Evolutionary conservation across 2,797 vertebrate genomes (phyloP).

Genomic region (Oreochromis mossambicus): DNA sequence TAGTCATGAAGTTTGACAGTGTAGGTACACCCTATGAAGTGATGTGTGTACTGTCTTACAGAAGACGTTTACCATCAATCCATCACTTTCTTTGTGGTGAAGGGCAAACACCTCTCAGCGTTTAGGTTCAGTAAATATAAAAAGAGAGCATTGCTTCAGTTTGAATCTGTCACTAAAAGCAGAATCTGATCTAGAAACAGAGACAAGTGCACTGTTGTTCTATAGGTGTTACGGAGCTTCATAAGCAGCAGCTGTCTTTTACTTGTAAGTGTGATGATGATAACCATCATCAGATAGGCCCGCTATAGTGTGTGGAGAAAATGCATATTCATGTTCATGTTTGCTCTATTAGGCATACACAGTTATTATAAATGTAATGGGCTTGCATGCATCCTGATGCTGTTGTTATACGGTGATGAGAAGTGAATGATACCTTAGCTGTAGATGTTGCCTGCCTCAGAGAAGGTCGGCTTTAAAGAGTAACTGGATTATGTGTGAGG

Average conservation of each 20-base stretch:
- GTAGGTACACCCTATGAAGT: neutral
- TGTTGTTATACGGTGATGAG: neutral
- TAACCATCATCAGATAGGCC: neutral
- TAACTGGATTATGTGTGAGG: neutral
- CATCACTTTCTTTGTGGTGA: neutral
- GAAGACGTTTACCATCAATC: neutral
- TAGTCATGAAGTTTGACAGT: neutral
- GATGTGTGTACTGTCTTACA: neutral
- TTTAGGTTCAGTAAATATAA: neutral
- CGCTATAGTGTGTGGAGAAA: neutral
- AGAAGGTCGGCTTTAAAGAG: neutral
- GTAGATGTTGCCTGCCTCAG: neutral
- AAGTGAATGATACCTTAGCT: neutral
- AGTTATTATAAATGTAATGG: neutral
- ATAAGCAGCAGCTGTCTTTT: neutral
- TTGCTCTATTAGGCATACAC: neutral
- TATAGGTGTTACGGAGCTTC: neutral
- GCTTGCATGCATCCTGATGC: neutral
- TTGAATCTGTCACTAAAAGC: neutral
- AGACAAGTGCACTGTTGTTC: neutral
- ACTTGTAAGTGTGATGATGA: neutral
- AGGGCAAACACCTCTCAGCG: neutral
- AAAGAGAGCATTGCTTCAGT: neutral
- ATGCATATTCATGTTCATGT: neutral
- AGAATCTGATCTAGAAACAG: neutral